Evolutionary conservation across 1,140 invertebrate genomes (phyloP).

Genomic region (Leptopilina boulardi): DNA sequence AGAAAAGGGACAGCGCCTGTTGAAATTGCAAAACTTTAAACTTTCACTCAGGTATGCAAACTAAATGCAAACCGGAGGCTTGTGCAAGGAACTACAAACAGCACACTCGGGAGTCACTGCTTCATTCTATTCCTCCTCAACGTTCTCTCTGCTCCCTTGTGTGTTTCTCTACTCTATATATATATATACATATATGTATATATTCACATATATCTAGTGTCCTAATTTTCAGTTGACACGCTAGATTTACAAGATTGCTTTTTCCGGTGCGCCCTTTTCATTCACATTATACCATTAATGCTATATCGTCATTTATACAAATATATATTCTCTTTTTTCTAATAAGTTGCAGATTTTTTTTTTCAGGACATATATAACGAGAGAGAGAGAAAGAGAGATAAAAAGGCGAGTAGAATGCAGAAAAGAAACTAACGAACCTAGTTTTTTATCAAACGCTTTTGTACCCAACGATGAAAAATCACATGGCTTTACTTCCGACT

Average conservation of each 20-base stretch:
- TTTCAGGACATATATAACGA: background rate
- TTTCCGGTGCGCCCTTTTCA: background rate
- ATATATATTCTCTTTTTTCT: background rate
- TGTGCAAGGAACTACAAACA: slow-evolving; percentile 69
- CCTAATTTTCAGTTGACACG: slow-evolving; percentile 52
- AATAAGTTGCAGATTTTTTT: background rate
- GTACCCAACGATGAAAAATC: slow-evolving; percentile 1
- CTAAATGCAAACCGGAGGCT: slow-evolving; percentile 67
- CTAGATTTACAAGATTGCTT: background rate
- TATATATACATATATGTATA: background rate
- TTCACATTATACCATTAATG: background rate
- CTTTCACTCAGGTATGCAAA: slow-evolving; percentile 69
- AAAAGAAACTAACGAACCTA: slow-evolving; percentile 11
- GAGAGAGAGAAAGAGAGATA: background rate
- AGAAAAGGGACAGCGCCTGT: slow-evolving; percentile 60
- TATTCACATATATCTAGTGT: slow-evolving; percentile 57
- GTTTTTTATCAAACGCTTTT: slow-evolving; percentile 21
- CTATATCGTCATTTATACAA: background rate
- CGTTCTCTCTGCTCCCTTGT: slow-evolving; percentile 6
- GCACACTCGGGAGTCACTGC: slow-evolving; percentile 64
- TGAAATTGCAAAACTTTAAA: slow-evolving; percentile 71
- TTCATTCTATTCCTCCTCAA: slow-evolving; percentile 34
- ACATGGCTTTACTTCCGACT: background rate
- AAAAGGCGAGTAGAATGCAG: background rate
- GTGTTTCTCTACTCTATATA: background rate